Evolutionary conservation across 2,888 invertebrate genomes (phyloP).

Genomic region (Rhopalosiphum nymphaeae): DNA sequence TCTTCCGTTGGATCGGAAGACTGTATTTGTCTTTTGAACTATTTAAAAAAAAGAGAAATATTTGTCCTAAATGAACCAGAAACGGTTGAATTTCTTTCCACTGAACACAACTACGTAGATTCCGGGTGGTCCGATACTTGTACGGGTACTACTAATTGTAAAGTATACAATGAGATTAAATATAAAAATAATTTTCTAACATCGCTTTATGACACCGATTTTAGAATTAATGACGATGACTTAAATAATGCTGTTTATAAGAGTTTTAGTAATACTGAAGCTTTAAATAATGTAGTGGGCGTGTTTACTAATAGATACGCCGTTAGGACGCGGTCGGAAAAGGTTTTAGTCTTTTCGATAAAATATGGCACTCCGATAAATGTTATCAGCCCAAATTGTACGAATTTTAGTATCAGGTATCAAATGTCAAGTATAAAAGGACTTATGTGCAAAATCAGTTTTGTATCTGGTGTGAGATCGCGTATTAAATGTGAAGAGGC

Average conservation of each 20-base stretch:
- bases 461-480: neutral
- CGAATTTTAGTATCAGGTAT: neutral
- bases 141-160: neutral
- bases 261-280: neutral
- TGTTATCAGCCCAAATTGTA: neutral
- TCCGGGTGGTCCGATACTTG: neutral
- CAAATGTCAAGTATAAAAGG: neutral
- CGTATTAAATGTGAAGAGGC: neutral
- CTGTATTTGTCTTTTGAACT: neutral
- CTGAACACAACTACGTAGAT: neutral
- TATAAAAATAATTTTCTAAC: neutral
- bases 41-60: neutral
- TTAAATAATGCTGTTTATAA: neutral
- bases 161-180: neutral
- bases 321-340: neutral
- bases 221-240: neutral
- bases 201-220: neutral
- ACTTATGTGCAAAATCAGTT: neutral
- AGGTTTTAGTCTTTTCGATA: neutral
- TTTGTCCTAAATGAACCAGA: neutral
- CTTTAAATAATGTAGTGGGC: neutral
- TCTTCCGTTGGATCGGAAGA: slow-evolving; percentile 1
- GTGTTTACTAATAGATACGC: neutral
- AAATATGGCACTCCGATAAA: neutral
- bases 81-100: neutral